Base-by-base conservation (phyloP, 1,140 invertebrate species). In the Leguminivora glycinivorella region DNA sequence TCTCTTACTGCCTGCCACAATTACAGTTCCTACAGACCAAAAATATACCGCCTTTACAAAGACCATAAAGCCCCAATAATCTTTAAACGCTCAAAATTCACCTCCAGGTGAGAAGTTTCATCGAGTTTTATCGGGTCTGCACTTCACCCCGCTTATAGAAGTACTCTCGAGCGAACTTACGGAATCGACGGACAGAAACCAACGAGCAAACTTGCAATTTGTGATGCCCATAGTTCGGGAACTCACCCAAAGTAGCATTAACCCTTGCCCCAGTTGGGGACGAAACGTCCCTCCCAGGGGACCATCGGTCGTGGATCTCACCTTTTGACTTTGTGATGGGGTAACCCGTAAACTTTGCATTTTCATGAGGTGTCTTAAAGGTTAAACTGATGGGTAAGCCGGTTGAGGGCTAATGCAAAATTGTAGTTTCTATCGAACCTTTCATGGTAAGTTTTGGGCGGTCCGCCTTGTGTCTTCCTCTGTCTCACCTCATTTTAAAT, bases 141-240 rank as follows among this genome's bases (percentile, higher is more conserved):
- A 52, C 47, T 52, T 52, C 47, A 52, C 17, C 47, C n/a, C 47
- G 47, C 47, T 52, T 19, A 52, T 17, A 43, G 40, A 43, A 43
- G n/a, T 43, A 43, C 47, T 22, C 17, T 52, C 19, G 7, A 52
- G 47, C 19, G 47, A 52, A 52, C 6, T 22, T 52, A 10, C 17
- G 47, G 47, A 52, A 52, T 52, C 47, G 47, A 52, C n/a, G 47
- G 19, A 22, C 19, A 52, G 47, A 22, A 52, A 52, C 47, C 47
- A 52, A 52, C 47, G 47, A 52, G 47, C 17, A 22, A 52, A 52
- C 47, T 52, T 52, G 19, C 47, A 52, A 52, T 52, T 52, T 52
- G 47, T 52, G 47, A 52, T 22, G 47, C 47, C 19, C 47, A 52
- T 52, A 52, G 47, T 52, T 52, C 7, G 47, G 47, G 22, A 43